Percentiles rank a stretch among this genome's conserved stretches.
phyloP scores from a whole-genome alignment of 2,888 invertebrate species.

The Pachymerium ferrugineum region DNA sequence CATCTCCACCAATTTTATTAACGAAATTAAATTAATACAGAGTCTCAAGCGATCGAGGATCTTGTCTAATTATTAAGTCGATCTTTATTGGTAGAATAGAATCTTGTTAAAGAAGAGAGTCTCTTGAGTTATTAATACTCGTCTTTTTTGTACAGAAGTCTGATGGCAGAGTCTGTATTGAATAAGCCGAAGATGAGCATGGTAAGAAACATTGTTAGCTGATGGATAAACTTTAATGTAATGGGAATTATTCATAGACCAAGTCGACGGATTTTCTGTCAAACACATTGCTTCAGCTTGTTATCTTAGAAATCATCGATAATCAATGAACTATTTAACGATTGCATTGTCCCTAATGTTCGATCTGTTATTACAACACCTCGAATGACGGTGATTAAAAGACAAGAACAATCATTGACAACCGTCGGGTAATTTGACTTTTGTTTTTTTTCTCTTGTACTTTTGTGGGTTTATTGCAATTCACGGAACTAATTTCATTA shows the following conservation, averaged over 20 bases:
- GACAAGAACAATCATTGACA: constrained; percentile 90
- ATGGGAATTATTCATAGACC: constrained; percentile 55
- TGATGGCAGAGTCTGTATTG: constrained; percentile 84
- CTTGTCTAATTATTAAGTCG: constrained; percentile 10
- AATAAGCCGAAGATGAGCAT: constrained; percentile 95
- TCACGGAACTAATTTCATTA: too few relatives aligned
- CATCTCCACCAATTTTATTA: constrained; percentile 1
- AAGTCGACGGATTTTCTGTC: constrained; percentile 88
- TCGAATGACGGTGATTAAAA: constrained; percentile 82
- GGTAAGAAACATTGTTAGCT: too few relatives aligned
- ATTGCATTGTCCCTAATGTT: constrained; percentile 95
- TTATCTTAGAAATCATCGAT: constrained; percentile 91
- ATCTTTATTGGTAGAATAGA: neutral
- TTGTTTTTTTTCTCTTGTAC: constrained; percentile 25
- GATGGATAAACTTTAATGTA: neutral
- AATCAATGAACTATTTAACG: constrained; percentile 96
- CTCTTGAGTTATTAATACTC: neutral
- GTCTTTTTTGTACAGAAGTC: constrained; percentile 33
- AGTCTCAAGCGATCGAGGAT: neutral
- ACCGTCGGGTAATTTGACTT: constrained; percentile 94
- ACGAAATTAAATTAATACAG: neutral
- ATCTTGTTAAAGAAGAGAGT: neutral
- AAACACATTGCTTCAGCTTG: constrained; percentile 93
- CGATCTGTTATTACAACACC: constrained; percentile 92
- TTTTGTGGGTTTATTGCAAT: too few relatives aligned